Evolutionary conservation across 2,888 invertebrate species (phyloP), one percentile per base, ranked within the genome.

Genomic region (Drosophila antonietae): DNA sequence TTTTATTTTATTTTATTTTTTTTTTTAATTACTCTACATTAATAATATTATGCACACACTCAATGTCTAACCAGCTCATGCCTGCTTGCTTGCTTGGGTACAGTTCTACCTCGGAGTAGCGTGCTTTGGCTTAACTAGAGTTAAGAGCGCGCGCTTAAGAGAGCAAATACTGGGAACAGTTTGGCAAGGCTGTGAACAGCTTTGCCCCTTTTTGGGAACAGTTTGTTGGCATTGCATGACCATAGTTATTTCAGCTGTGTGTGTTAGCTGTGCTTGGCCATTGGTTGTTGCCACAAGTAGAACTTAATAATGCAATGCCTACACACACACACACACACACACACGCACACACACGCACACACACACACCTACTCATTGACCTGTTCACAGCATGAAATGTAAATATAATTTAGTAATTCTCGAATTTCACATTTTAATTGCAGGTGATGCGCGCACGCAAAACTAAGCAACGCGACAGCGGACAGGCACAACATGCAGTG

Each of bases 111-210:
- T 1, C 7, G 4, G n/a, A 4, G 37, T 14, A 62, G 63, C 12
- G 62, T 23, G 9, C n/a, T 3, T 61, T 20, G 3, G 5, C 44
- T 63, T 37, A 2, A 12, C 6, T 12, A 12, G 31, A 52, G 52
- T 47, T 77, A 80, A 80, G 75, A 59, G 78, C 55, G 60, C 58
- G 18, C 31, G 23, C 23, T 18, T 74, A 78, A 77, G 79, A 66
- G 79, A 71, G 41, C 2, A 1, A 56, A 78, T 86, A 80, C 73
- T 81, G 81, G 83, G 65, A 9, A 53, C 39, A 53, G 39, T 28
- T 12, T 8, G 37, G 1, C 2, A 8, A 2, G 4, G 52, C 23
- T 51, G 51, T 18, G 51, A 18, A 51, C 51, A 51, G 51, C 5
- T 10, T 8, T 23, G 14, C 10, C 39, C 53, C 37, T 20, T 33